Evolutionary conservation across 2,113 vertebrate species (phyloP).

Genomic region (Mobula birostris): DNA sequence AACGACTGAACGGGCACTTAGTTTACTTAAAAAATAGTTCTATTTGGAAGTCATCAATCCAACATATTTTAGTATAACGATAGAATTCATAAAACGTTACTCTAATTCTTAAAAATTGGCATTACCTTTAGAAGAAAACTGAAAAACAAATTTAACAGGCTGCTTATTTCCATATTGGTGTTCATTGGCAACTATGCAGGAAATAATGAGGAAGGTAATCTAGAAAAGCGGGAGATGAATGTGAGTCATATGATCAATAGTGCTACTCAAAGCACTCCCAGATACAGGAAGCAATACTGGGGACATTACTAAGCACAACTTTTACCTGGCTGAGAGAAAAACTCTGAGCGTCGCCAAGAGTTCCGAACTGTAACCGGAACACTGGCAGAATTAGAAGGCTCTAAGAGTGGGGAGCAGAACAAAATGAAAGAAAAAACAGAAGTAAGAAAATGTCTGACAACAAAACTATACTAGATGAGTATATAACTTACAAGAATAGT

Average conservation of each 20-base stretch:
- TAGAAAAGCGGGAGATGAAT: constrained; percentile 46
- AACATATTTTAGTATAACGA: neutral
- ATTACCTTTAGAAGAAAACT: neutral
- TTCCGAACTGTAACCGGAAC: constrained; percentile 71
- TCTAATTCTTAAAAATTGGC: neutral
- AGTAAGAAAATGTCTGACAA: constrained; percentile 50
- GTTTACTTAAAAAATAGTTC: neutral
- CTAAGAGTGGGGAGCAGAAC: constrained; percentile 46
- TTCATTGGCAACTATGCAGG: constrained; percentile 54
- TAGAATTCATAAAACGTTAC: neutral
- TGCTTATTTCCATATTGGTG: constrained; percentile 24
- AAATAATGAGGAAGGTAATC: constrained; percentile 39
- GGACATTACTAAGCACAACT: constrained; percentile 40
- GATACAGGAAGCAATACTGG: constrained; percentile 35
- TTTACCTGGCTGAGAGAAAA: constrained; percentile 90
- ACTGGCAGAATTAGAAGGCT: constrained; percentile 55
- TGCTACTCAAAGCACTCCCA: constrained; percentile 44
- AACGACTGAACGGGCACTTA: neutral
- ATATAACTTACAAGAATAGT: neutral
- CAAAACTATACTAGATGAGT: neutral
- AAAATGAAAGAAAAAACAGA: constrained; percentile 39
- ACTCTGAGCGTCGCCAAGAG: constrained; percentile 77
- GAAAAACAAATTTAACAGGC: neutral
- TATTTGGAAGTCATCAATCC: neutral
- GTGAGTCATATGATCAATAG: constrained; percentile 41